Evolutionary conservation across 2,888 invertebrate species (phyloP), one percentile per base, ranked within the genome.

Genomic region (Steinernema hermaphroditum): DNA sequence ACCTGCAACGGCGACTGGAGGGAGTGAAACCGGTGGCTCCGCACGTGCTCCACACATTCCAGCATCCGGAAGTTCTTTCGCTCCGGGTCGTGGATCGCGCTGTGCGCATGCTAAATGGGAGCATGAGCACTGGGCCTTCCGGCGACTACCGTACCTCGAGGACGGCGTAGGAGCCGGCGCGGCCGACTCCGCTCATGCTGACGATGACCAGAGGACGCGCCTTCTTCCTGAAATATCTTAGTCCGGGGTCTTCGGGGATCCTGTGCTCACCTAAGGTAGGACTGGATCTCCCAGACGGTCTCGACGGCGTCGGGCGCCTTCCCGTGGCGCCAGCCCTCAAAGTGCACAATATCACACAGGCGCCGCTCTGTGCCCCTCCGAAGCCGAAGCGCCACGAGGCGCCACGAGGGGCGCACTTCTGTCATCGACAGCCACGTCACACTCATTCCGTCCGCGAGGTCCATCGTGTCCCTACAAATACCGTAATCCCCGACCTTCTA

Each of bases 161-260:
- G 9, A 54, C 69, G 2, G 69, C 72, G 46, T 72, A 72, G 29
- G 46, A 70, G 14, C 69, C 72, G 6, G 72, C 72, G 22, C 69
- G 69, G 4, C 72, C 72, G 1, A 46, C 32, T 19, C 72, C 72
- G 37, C 72, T 72, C 72, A 72, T 44, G 41, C 72, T 72, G 46
- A 72, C 41, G 34, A 70, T 19, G 12, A 72, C 72, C n/a, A 72
- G 27, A 14, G 72, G 72, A 16, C 41, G 22, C 62, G 70, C 68
- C 22, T 34, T 70, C 41, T 29, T 27, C 54, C 69, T 72, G 44
- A 14, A 71, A 22, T 14, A 27, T 14, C 27, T 27, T 6, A 54
- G 19, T n/a, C 14, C 16, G 2, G 46, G 16, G 19, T 46, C 46
- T 14, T 46, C n/a, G n/a, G n/a, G n/a, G 2, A 8, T 24, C 2